A percentile compares a stretch with the other conserved stretches of the same genome.
Evolutionary conservation across 2,797 vertebrate genomes (phyloP).

Genomic region (Acomys russatus): DNA sequence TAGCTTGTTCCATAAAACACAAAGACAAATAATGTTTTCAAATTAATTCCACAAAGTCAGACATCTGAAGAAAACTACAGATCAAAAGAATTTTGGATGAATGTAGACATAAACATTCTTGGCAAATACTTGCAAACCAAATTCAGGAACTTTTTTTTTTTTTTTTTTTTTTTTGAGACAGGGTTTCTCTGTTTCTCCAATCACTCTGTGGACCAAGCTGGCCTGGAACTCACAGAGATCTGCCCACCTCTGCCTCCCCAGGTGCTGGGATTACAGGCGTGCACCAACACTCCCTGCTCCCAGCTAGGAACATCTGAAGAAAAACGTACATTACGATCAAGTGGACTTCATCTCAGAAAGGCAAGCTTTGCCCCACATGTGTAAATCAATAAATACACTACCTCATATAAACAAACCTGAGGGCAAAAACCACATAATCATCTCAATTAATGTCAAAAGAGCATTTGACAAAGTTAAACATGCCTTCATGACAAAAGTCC

Average conservation of each 20-base stretch:
- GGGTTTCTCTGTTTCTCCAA: too few relatives aligned
- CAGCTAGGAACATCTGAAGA: not conserved
- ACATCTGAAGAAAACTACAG: not conserved
- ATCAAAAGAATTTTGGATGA: not conserved
- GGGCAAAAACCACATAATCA: not conserved
- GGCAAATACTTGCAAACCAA: not conserved
- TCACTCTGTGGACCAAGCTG: too few relatives aligned
- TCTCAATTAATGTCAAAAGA: not conserved
- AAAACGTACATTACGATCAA: not conserved
- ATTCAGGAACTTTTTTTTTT: not conserved
- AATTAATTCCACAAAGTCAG: not conserved
- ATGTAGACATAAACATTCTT: not conserved
- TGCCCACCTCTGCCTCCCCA: too few relatives aligned
- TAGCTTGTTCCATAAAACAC: not conserved
- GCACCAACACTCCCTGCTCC: too few relatives aligned
- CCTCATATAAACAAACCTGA: not conserved
- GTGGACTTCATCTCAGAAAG: not conserved
- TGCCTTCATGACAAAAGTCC: not conserved
- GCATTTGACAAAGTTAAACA: not conserved
- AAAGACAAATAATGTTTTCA: not conserved
- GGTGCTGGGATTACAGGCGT: too few relatives aligned
- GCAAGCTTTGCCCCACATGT: not conserved
- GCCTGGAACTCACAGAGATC: too few relatives aligned
- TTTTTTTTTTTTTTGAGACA: too few relatives aligned
- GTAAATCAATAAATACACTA: not conserved